phyloP scores from a whole-genome alignment of 2,797 vertebrate species.

The Taeniopygia guttata region DNA sequence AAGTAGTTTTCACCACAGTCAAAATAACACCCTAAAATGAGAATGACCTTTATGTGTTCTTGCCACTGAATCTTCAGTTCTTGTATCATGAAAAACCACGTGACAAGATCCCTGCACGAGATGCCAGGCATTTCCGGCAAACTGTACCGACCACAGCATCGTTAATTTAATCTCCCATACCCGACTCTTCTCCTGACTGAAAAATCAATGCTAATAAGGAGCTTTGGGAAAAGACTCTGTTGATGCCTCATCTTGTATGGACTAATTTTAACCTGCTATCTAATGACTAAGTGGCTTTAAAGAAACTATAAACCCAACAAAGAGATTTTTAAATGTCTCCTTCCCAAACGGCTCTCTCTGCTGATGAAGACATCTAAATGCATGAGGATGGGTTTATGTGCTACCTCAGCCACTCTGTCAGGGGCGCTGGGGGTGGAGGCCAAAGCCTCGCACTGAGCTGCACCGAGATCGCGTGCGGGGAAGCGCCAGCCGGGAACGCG shows the following conservation, averaged over 20 bases:
- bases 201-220: constrained; percentile 67
- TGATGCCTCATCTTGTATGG: constrained; percentile 34
- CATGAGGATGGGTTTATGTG: constrained; percentile 55
- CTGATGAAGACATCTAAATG: constrained; percentile 70
- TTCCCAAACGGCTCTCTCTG: constrained; percentile 16
- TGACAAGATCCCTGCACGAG: neutral
- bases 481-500: neutral
- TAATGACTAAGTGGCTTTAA: constrained; percentile 64
- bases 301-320: constrained; percentile 56
- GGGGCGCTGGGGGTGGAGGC: neutral
- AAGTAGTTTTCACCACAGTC: neutral
- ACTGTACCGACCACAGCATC: neutral
- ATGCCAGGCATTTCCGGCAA: constrained; percentile 40
- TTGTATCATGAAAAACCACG: neutral
- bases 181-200: constrained; percentile 7
- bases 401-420: constrained; percentile 30
- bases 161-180: constrained; percentile 51
- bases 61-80: neutral
- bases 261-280: constrained; percentile 61
- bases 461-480: accelerated
- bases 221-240: constrained; percentile 49
- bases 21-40: neutral
- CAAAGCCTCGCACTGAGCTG: neutral
- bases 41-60: neutral
- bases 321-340: constrained; percentile 51